Evolutionary conservation across 2,888 invertebrate species (phyloP).

Genomic region (Tachina lurida): DNA sequence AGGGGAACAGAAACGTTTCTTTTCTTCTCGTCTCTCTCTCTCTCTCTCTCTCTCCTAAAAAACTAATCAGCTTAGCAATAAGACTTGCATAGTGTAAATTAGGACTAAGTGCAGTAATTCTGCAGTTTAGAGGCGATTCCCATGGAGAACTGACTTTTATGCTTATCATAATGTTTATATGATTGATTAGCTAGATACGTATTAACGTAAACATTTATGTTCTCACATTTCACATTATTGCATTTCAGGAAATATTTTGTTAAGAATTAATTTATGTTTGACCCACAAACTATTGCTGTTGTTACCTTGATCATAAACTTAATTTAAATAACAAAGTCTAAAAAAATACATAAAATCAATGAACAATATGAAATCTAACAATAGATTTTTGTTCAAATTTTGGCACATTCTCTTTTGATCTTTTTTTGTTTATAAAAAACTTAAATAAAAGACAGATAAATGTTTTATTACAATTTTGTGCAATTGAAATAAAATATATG

Average conservation of each 20-base stretch:
- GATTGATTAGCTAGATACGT: no score
- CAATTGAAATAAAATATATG: background rate
- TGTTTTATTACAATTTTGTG: background rate
- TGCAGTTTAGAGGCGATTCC: no score
- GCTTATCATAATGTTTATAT: no score
- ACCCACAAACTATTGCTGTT: conserved; percentile 34
- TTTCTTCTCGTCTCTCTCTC: no score
- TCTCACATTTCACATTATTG: background rate
- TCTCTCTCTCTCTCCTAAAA: no score
- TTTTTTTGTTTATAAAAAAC: background rate
- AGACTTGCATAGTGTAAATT: no score
- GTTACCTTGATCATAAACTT: conserved; percentile 34
- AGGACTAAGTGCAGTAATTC: no score
- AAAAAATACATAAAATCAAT: background rate
- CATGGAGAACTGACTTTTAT: no score
- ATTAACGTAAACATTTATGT: no score
- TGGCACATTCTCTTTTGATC: conserved; percentile 1
- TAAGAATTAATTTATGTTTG: conserved; percentile 24
- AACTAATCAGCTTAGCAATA: no score
- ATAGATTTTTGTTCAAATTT: conserved; percentile 5
- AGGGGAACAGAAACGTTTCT: no score
- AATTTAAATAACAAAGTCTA: conserved; percentile 26
- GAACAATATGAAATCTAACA: background rate
- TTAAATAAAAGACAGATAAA: background rate
- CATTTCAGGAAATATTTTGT: conserved; percentile 13